Evolutionary conservation across 1,140 invertebrate genomes (phyloP).

Genomic region (Zaprionus tsacasi): DNA sequence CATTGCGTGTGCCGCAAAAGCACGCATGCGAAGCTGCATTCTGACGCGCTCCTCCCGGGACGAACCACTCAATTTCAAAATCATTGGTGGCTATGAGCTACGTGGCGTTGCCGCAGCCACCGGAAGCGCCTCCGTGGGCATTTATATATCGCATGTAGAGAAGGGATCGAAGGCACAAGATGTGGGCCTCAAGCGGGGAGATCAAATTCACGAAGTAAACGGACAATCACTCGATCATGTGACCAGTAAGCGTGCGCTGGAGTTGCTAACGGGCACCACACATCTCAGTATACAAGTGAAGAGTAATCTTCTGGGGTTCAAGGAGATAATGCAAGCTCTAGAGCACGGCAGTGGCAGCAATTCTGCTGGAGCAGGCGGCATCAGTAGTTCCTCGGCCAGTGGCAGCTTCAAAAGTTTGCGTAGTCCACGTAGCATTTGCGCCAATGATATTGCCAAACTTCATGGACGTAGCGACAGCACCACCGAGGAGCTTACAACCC

Average conservation of each 20-base stretch:
- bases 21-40: conserved; percentile 94
- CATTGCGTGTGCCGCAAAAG: conserved; percentile 98
- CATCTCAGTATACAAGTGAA: conserved; percentile 98
- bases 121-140: conserved; percentile 89
- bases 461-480: conserved; percentile 76
- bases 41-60: conserved; percentile 95
- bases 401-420: conserved; percentile 63
- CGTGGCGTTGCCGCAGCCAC: conserved; percentile 77
- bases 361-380: conserved; percentile 77
- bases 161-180: conserved; percentile 97
- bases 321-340: conserved; percentile 94
- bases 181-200: conserved; percentile 97
- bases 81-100: conserved; percentile 96
- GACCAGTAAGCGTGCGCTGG: conserved; percentile 94
- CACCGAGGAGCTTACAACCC: conserved; percentile 61
- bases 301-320: conserved; percentile 95
- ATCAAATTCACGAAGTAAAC: conserved; percentile 99
- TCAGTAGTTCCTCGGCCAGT: conserved; percentile 37
- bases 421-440: conserved; percentile 79
- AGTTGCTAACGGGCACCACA: conserved; percentile 96
- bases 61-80: conserved; percentile 96
- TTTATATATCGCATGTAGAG: conserved; percentile 98
- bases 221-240: conserved; percentile 98
- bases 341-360: conserved; percentile 86
- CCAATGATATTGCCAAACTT: conserved; percentile 82